Conservation (phyloP, 1,140 invertebrate genomes). For the Drosophila rhopaloa region DNA sequence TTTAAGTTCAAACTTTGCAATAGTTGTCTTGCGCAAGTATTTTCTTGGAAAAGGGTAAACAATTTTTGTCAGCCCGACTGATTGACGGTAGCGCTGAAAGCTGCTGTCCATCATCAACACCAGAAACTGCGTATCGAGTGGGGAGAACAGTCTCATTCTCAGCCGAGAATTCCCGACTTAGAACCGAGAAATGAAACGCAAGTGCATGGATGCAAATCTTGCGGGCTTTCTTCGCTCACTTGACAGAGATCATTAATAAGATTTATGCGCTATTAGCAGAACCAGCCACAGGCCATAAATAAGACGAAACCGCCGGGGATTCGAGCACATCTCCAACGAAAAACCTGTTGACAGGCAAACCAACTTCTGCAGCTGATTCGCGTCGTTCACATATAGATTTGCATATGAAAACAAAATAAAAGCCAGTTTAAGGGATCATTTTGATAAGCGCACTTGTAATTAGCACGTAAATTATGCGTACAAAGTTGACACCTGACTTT, state of each 20-base stretch:
- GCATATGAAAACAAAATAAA: constrained; percentile 4
- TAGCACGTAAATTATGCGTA: constrained; percentile 48
- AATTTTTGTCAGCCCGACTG: constrained; percentile 50
- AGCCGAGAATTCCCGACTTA: constrained; percentile 21
- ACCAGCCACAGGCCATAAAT: constrained; percentile 75
- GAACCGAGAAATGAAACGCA: constrained; percentile 44
- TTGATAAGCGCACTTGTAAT: constrained; percentile 44
- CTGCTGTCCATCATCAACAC: constrained; percentile 65
- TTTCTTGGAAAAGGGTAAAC: constrained; percentile 34
- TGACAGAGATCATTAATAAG: constrained; percentile 84
- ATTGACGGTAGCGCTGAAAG: constrained; percentile 75
- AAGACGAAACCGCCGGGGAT: constrained; percentile 58
- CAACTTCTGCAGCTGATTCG: constrained; percentile 33
- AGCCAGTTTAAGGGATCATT: neutral
- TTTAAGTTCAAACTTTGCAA: too few relatives aligned
- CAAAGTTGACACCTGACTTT: constrained; percentile 5
- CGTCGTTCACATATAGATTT: neutral
- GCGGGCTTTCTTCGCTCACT: constrained; percentile 48
- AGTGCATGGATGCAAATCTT: constrained; percentile 45
- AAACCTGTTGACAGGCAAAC: constrained; percentile 60
- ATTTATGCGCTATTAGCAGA: constrained; percentile 83
- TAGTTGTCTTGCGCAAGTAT: neutral
- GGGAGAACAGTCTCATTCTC: neutral
- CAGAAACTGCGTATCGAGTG: constrained; percentile 16
- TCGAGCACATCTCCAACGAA: constrained; percentile 21